Evolutionary conservation across 2,113 vertebrate species (phyloP), one percentile per base, ranked within the genome.

Genomic region (Ammodytes dubius): DNA sequence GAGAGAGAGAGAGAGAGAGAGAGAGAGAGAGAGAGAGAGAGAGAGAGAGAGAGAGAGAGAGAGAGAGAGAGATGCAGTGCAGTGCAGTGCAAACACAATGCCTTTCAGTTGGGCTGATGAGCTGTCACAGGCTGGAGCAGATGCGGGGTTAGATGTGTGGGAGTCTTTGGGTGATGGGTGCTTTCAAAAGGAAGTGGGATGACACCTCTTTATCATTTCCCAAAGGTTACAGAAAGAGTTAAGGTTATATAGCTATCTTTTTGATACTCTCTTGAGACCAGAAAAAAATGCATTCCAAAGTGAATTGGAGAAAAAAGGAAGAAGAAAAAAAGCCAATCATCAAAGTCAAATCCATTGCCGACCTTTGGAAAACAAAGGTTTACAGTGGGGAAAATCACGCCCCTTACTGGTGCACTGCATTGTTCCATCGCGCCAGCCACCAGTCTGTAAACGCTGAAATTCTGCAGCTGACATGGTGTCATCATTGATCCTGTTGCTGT

Each of bases 401-500:
- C 14, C 27, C 59, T 7, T 68, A 77, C 78, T 57, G 52, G 63
- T 59, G 70, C 69, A 9, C 35, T 82, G 72, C 67, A 27, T 75
- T 50, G 27, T 60, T 40, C 35, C 15, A 66, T 47, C 54, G 70
- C 19, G 27, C 11, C 59, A 69, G 73, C 66, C 35, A 54, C 54
- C 40, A 42, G 42, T 39, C 66, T 49, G 52, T 40, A 54, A 6
- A 10, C 27, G 54, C 88, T 65, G 76, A 82, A 71, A 83, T 67
- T 45, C 73, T 84, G 84, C 87, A 40, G 83, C 86, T 88, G 89
- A 89, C 83, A 67, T 49, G 70, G 88, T 89, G 89, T 90, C 90
- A 89, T 86, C 90, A 83, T 67, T 86, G 91, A 93, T 92, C 81
- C 60, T 67, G 82, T 85, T 13, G 72, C 82, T 81, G 87, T 88